Conservation (phyloP, 1,140 invertebrate genomes). For the Scaptomyza pallida region DNA sequence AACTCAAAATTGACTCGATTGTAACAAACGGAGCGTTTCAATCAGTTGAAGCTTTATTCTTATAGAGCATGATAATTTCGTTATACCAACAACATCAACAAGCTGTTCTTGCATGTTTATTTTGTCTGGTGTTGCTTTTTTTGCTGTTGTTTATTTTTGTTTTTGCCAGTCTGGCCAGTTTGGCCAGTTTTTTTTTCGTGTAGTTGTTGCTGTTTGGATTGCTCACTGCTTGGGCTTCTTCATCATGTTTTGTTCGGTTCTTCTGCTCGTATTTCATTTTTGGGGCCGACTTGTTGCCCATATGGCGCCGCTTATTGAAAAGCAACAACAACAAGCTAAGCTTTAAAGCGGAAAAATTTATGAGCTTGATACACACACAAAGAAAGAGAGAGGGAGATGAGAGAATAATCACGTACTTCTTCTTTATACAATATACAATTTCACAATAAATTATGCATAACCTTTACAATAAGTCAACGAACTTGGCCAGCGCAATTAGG, state of each 20-base stretch:
- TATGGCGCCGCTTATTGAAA: slow-evolving; percentile 69
- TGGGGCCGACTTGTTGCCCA: slow-evolving; percentile 49
- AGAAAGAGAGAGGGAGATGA: no score
- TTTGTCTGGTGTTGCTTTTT: slow-evolving; percentile 4
- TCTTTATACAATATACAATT: slow-evolving; percentile 54
- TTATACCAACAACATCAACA: neutral
- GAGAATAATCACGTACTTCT: slow-evolving; percentile 47
- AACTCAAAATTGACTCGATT: no score
- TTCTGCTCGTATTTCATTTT: slow-evolving; percentile 76
- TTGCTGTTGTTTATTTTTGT: neutral
- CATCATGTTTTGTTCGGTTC: slow-evolving; percentile 56
- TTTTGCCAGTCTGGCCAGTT: slow-evolving; percentile 65
- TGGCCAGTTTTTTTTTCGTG: slow-evolving; percentile 55
- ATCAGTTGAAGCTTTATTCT: neutral
- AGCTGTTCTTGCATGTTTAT: slow-evolving; percentile 19
- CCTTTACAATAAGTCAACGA: slow-evolving; percentile 69
- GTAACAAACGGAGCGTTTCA: no score
- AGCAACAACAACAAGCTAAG: slow-evolving; percentile 35
- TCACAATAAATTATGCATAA: slow-evolving; percentile 75
- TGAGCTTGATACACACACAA: slow-evolving; percentile 51
- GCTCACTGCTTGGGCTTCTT: slow-evolving; percentile 62
- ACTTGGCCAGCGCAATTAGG: slow-evolving; percentile 18
- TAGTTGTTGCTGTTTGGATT: slow-evolving; percentile 8
- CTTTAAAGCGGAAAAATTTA: slow-evolving; percentile 70
- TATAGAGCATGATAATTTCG: slow-evolving; percentile 29